Evolutionary conservation across 2,888 invertebrate genomes (phyloP), one percentile per base, ranked within the genome.

Genomic region (Polymixis lichenea): DNA sequence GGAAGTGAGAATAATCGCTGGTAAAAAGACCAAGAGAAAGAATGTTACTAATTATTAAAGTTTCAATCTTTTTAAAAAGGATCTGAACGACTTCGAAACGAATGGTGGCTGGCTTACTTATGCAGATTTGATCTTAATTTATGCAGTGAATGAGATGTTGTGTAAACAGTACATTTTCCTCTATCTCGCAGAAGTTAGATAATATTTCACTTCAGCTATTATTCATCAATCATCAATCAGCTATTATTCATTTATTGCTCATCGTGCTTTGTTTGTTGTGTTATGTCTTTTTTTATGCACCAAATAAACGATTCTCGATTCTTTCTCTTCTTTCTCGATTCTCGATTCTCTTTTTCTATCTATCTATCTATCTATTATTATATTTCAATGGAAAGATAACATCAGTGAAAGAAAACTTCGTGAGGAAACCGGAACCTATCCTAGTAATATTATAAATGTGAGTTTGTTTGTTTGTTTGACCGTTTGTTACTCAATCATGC

Each of bases 31-130:
- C 3, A 32, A 58, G 53, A 38, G 13, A 25, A 49, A 80, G 25
- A 61, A 51, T 79, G 69, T n/a, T 5, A 38, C 46, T 61, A 80
- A 53, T 72, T 72, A 80, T 32, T 60, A 60, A 49, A 80, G 73
- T 61, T 61, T 61, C 55, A 49, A 38, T 61, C 46, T 55, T 49
- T 73, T 49, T 6, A 17, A 17, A 19, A 49, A 28, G 19, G n/a
- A 56, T 75, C 55, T n/a, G 15, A 81, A 46, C n/a, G 28, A 62
- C 28, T 81, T 81, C 5, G 19, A 22, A 61, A 38, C n/a, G 17
- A 55, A 64, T 7, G n/a, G 22, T 53, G 38, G 38, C 5, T 56
- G 51, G 46, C 32, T 62, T 19, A 32, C 46, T 80, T 70, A 78
- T 25, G 43, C 51, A 80, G 71, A 80, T 61, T 17, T 51, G 0